Evolutionary conservation across 23 tunicate genomes (phyloP), one percentile per base, ranked within the genome.

Genomic region (Trididemnum miniatum): DNA sequence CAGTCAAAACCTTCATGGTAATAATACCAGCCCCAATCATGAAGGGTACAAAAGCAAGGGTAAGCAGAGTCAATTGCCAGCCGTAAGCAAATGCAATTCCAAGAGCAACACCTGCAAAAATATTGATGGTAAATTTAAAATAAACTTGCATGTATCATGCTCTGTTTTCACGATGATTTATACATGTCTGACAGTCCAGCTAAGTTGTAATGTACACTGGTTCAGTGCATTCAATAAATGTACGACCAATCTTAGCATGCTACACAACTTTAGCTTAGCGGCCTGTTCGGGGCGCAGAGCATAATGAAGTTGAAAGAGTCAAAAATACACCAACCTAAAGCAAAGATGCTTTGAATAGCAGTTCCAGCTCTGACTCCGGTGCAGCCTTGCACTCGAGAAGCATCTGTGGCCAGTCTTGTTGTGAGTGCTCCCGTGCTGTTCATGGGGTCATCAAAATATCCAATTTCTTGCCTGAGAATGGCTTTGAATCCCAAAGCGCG

Each of bases 341-440:
- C 96, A 44, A 84, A 91, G 2, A 96, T 35, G 65, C 95, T 91
- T 60, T 96, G 99, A 0, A 92, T 80, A 31, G 81, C 39, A 20
- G 40, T 66, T 32, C 97, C 99, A 3, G 80, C 71, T 57, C 97
- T 51, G 26, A 89, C 85, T 24, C 99, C 99, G 62, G 99, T 96
- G 31, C 88, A 78, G 0, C 99, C 99, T 34, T 96, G 99, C 9
- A 96, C 99, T 67, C 87, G 60, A 15, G 99, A 96, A 0, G 99
- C 99, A 78, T 96, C 99, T 5, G 99, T 96, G 1, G 99, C 97
- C 32, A 96, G 83, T 24, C 99, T 28, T 0, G 99, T 96, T 22
- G 99, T 96, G 52, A 96, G 81, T 23, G 99, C 99, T 2, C 99
- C 99, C 0, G 99, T 96, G 80, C 97, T 91, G 94, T 96, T 91